Percentiles rank a stretch among this genome's conserved stretches.
phyloP scores from a whole-genome alignment of 2,888 invertebrate species.

The Stomorhina lunata region DNA sequence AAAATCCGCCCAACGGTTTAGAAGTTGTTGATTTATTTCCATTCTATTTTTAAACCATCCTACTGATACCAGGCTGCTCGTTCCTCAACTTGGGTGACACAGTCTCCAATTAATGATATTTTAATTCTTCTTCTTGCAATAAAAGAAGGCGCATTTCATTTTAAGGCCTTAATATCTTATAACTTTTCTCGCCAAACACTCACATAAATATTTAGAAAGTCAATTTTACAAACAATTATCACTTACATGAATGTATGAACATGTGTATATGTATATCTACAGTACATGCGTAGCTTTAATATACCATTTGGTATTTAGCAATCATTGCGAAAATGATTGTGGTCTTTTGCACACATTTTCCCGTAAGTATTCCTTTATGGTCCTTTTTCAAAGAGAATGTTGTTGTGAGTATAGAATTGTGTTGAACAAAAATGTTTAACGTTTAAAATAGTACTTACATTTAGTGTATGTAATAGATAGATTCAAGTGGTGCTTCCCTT shows the following conservation, averaged over 20 bases:
- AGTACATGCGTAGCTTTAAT: constrained; percentile 49
- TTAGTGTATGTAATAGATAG: neutral
- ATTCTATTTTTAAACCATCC: too few relatives aligned
- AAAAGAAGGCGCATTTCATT: too few relatives aligned
- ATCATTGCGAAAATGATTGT: constrained; percentile 46
- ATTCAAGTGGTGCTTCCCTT: neutral
- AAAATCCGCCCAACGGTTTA: too few relatives aligned
- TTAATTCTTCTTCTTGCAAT: too few relatives aligned
- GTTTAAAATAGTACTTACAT: neutral
- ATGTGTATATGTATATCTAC: too few relatives aligned
- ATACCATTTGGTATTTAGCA: constrained; percentile 47
- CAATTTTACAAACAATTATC: constrained; percentile 49
- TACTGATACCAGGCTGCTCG: too few relatives aligned
- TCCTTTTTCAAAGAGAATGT: neutral
- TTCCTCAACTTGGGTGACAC: too few relatives aligned
- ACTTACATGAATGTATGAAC: constrained; percentile 34
- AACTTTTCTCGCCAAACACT: too few relatives aligned
- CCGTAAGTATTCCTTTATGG: neutral
- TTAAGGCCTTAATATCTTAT: too few relatives aligned
- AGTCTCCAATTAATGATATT: too few relatives aligned
- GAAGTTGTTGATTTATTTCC: too few relatives aligned
- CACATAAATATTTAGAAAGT: neutral
- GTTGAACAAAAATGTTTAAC: neutral
- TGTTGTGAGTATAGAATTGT: neutral
- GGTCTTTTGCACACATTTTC: neutral